These are phyloP conservation scores for Thera britannica DNA, from an alignment of 2,888 invertebrate genomes.

Conservation along the genomic window DNA sequence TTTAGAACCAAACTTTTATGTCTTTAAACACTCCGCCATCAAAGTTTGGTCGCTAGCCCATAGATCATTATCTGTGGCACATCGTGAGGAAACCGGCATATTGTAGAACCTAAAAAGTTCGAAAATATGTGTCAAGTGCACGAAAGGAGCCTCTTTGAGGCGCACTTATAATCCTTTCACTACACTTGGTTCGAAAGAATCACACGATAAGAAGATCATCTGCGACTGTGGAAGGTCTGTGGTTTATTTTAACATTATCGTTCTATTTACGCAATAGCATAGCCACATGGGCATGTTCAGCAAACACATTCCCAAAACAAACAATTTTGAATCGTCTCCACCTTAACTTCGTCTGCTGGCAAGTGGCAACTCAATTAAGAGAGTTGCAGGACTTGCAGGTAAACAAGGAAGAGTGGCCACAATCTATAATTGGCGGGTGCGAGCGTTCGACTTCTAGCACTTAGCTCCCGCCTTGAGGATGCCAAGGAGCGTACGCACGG, in stretches of 20 bases:
- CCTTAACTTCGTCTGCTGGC: neutral
- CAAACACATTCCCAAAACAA: neutral
- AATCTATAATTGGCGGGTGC: conserved; percentile 27
- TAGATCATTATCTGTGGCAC: too few relatives aligned
- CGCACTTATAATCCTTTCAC: too few relatives aligned
- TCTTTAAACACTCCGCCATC: neutral
- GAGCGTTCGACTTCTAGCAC: conserved; percentile 15
- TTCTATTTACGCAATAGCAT: neutral
- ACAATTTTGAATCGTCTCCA: neutral
- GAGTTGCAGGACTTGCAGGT: conserved; percentile 19
- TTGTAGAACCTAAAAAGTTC: too few relatives aligned
- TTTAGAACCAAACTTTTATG: neutral
- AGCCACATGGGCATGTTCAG: too few relatives aligned
- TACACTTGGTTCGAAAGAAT: too few relatives aligned
- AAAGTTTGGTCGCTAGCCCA: too few relatives aligned
- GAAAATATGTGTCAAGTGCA: too few relatives aligned
- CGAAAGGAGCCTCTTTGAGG: too few relatives aligned
- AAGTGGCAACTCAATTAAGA: conserved; percentile 11
- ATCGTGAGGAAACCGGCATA: too few relatives aligned
- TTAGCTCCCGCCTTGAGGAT: conserved; percentile 13
- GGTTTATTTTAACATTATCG: neutral
- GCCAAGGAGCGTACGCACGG: conserved; percentile 5
- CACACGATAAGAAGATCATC: too few relatives aligned
- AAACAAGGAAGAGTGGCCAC: conserved; percentile 17
- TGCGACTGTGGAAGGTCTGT: neutral